Evolutionary conservation across 2,797 vertebrate species (phyloP), one percentile per base, ranked within the genome.

Genomic region (Holocentrus rufus): DNA sequence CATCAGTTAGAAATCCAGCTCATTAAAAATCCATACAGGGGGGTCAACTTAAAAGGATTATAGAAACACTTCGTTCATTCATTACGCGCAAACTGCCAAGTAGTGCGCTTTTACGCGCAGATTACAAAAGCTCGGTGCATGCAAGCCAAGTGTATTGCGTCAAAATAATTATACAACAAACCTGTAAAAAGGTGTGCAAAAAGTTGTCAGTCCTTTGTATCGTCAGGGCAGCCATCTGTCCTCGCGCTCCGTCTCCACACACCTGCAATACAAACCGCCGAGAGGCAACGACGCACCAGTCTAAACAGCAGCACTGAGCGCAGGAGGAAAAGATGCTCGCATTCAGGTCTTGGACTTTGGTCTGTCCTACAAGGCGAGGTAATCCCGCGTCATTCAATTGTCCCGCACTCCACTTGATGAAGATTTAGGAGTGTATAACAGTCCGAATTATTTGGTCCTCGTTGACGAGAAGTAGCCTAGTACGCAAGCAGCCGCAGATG

Each of bases 181-280:
- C 95, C 95, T 96, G 95, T 80, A 95, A 84, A 86, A 95, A 95
- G 44, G 93, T 93, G 83, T 94, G 93, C 67, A 95, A 90, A 89
- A 94, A 93, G 88, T 93, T 94, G 80, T 95, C 94, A 22, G 91
- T 93, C 85, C 94, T 94, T 69, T 93, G 93, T 75, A 95, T 92
- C 49, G 93, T 92, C 88, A 95, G 85, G 65, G 94, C 92, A 92
- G 94, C 95, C 95, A 95, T 95, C 89, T 90, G 93, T 90, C 77
- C 85, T 57, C 42, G 62, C 67, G 79, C 82, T 85, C 47, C 79
- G 74, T 63, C 82, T 76, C 50, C 72, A 76, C 22, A 87, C 91
- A 91, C 92, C 88, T 91, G 92, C 89, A 82, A 79, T 85, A 62
- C 86, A 81, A 88, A 88, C 3, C 87, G 85, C 78, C 75, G 77